Base-by-base conservation (phyloP, 2,888 invertebrate genomes). In the Falcaria lacertinaria region DNA sequence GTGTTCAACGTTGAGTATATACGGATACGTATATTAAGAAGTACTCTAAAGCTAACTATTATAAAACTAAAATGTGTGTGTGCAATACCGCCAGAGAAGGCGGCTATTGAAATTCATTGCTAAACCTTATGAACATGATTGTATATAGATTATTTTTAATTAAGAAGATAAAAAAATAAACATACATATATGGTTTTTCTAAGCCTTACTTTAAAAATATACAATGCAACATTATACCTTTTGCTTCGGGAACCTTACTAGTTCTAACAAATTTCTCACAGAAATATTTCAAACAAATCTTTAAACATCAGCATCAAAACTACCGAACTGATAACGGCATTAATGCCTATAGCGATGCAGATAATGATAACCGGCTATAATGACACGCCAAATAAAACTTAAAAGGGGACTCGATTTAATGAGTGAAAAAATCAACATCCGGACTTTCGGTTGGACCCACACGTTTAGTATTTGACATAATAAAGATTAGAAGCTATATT, bases 401-500 rank as follows among this genome's bases (percentile, higher is more conserved):
- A 64, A 61, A 63, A 64, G 56, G 57, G 51, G 54, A 57, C 37
- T 37, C 22, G 22, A 57, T 59, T 53, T 64, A 65, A 69, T 52
- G 55, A 66, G 53, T 57, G 52, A 65, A 66, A 73, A 72, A 64
- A 62, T 69, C 64, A 61, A 52, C 40, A 34, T 7, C 19, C 25
- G 48, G 48, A 62, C 57, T 56, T 54, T 56, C 58, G 52, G 52
- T 54, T 57, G 60, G 48, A 62, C 61, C 56, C 66, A 73, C 64
- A 67, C 45, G 53, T 60, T 54, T 48, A 45, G 48, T 52, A 63
- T 69, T 74, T 70, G 75, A 74, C 77, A 72, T 74, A 69, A 77
- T 77, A 80, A 76, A 82, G 81, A 83, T 82, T 75, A 80, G 61
- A 55, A 54, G 54, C 71, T 57, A 79, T 80, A 79, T 77, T 79